Conservation (phyloP, 2,888 invertebrate genomes). For the Agrilus cyanescens region DNA sequence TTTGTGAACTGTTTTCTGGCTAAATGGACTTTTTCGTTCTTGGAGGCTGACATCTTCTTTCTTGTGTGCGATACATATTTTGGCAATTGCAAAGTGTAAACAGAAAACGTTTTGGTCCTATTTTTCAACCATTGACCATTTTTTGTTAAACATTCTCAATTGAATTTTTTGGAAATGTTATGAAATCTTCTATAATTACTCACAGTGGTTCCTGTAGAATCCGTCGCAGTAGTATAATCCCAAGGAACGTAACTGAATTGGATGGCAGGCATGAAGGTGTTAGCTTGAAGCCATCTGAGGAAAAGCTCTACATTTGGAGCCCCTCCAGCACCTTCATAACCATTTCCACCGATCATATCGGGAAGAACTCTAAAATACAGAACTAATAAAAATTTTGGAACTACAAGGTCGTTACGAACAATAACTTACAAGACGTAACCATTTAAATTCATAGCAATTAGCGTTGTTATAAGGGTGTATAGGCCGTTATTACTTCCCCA, state of each 20-base stretch:
- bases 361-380: constrained; percentile 50
- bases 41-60: too few species aligned
- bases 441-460: constrained; percentile 45
- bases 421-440: constrained; percentile 33
- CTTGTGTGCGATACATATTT: too few species aligned
- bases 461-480: constrained; percentile 57
- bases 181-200: not conserved
- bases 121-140: too few species aligned
- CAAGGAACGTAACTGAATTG: constrained; percentile 74
- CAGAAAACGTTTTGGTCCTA: too few species aligned
- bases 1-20: too few species aligned
- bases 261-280: constrained; percentile 64
- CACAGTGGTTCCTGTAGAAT: constrained; percentile 21
- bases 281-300: constrained; percentile 69
- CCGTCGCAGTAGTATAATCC: constrained; percentile 52
- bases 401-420: constrained; percentile 14
- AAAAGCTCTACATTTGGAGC: constrained; percentile 51
- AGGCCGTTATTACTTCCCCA: constrained; percentile 63
- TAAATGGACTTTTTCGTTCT: too few species aligned
- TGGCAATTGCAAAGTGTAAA: too few species aligned
- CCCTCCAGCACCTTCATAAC: constrained; percentile 38
- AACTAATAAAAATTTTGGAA: constrained; percentile 26
- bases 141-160: too few species aligned
- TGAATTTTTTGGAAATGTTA: too few species aligned
- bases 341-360: constrained; percentile 68